phyloP scores from a whole-genome alignment of 2,113 vertebrate species.

The Sakesphorus luctuosus region DNA sequence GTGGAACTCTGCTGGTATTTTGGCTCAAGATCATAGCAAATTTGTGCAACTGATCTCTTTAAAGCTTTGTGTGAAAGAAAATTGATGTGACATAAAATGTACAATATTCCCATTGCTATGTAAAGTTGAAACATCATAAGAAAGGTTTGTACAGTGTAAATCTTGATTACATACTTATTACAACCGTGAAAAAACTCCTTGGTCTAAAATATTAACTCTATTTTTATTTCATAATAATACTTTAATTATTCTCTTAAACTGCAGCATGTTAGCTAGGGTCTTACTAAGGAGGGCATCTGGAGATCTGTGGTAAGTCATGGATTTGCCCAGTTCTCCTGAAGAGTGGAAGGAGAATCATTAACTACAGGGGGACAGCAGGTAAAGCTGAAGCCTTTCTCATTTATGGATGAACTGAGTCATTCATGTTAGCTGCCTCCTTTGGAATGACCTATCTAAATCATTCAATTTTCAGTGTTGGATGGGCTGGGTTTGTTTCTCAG shows the following conservation, averaged over 20 bases:
- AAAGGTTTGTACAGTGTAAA: not conserved
- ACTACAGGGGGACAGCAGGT: not conserved
- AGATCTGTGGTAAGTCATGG: not conserved
- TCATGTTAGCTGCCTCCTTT: not conserved
- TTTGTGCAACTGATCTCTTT: not conserved
- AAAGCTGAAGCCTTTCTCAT: not conserved
- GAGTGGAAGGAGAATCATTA: not conserved
- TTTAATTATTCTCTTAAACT: not conserved
- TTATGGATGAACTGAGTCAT: not conserved
- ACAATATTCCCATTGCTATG: fast-evolving
- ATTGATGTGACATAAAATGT: not conserved
- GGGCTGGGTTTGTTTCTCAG: not conserved
- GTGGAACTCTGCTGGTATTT: not conserved
- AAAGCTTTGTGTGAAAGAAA: not conserved
- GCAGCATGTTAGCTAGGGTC: not conserved
- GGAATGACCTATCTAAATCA: not conserved
- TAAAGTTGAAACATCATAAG: not conserved
- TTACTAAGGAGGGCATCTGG: not conserved
- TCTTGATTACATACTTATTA: not conserved
- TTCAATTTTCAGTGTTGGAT: not conserved
- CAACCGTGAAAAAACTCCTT: not conserved
- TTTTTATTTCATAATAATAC: not conserved
- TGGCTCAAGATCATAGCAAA: not conserved
- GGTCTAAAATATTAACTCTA: not conserved
- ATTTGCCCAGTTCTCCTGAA: not conserved